phyloP scores from a whole-genome alignment of 2,888 invertebrate genomes.

The Iselma pallidipennis region DNA sequence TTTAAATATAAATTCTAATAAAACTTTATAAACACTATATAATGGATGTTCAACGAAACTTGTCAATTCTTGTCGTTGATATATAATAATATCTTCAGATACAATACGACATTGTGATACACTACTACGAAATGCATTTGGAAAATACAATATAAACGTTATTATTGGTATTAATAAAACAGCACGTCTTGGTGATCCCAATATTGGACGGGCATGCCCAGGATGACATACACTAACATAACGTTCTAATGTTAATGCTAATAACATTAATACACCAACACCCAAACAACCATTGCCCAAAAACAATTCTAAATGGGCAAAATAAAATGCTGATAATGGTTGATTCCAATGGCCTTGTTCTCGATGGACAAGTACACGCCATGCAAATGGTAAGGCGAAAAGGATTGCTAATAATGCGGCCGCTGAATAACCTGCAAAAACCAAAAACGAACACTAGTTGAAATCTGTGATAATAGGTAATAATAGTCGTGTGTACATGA shows the following conservation, averaged over 20 bases:
- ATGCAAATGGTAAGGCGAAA: constrained; percentile 70
- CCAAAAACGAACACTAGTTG: background rate
- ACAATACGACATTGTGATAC: constrained; percentile 55
- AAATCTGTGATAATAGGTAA: background rate
- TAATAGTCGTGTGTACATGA: too few species aligned
- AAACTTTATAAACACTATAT: constrained; percentile 62
- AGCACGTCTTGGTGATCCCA: constrained; percentile 64
- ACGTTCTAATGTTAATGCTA: constrained; percentile 73
- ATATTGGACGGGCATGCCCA: constrained; percentile 66
- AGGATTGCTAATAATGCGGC: constrained; percentile 74
- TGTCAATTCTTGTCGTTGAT: constrained; percentile 56
- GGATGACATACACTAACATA: constrained; percentile 78
- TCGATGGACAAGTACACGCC: constrained; percentile 67
- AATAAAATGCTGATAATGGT: constrained; percentile 68
- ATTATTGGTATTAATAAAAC: constrained; percentile 67
- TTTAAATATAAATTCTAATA: constrained; percentile 68
- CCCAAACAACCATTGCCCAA: constrained; percentile 74
- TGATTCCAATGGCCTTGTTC: constrained; percentile 69
- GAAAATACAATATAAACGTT: constrained; percentile 70
- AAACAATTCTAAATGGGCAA: constrained; percentile 71
- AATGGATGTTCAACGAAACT: constrained; percentile 47
- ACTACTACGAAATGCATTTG: constrained; percentile 67
- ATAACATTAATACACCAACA: constrained; percentile 76
- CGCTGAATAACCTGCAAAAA: constrained; percentile 70
- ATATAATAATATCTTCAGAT: constrained; percentile 61